These are phyloP conservation scores for Melanotaenia pygmaea DNA, from an alignment of 2,797 vertebrate genomes.

Conservation along the genomic window DNA sequence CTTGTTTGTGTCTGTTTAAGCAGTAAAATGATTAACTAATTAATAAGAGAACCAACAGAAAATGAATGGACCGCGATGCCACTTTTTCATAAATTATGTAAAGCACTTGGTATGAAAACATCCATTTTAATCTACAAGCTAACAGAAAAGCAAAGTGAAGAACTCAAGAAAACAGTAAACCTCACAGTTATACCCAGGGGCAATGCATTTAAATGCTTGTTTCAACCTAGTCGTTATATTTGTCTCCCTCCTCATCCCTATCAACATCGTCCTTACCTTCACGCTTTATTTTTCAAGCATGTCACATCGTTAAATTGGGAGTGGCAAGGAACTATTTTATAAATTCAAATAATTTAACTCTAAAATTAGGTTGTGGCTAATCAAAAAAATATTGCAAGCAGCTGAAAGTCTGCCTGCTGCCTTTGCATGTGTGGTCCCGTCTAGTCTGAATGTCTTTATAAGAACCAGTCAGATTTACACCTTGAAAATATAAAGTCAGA, in stretches of 20 bases:
- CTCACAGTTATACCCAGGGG: not conserved
- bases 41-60: conserved; percentile 12
- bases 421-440: not conserved
- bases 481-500: not conserved
- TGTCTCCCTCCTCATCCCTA: not conserved
- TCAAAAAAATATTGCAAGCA: not conserved
- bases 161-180: not conserved
- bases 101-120: not conserved
- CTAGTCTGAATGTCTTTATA: not conserved
- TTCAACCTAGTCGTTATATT: not conserved
- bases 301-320: not conserved
- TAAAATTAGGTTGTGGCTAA: not conserved
- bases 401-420: not conserved
- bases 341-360: not conserved
- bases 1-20: conserved; percentile 12
- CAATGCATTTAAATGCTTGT: not conserved
- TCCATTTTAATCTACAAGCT: not conserved
- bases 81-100: conserved; percentile 4
- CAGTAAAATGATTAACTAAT: conserved; percentile 14
- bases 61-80: not conserved
- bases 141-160: not conserved
- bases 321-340: not conserved
- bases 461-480: not conserved
- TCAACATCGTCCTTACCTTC: not conserved
- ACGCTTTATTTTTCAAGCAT: not conserved